Conservation (phyloP, 2,888 invertebrate genomes). For the Himalopsyche anomala region DNA sequence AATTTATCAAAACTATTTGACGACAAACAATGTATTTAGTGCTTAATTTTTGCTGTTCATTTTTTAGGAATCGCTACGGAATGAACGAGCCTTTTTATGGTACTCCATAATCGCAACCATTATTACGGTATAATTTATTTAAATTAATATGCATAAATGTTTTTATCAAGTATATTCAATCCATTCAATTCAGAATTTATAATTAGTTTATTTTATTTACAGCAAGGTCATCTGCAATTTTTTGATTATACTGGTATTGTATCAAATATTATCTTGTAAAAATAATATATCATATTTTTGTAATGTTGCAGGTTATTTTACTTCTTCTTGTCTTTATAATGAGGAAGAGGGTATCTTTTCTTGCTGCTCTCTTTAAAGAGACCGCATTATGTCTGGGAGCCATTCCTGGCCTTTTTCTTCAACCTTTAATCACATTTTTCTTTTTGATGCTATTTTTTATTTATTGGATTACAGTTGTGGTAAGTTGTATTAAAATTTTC, state of each 20-base stretch:
- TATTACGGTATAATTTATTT: slow-evolving; percentile 83
- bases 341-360: slow-evolving; percentile 87
- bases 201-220: slow-evolving; percentile 32
- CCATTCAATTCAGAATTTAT: slow-evolving; percentile 37
- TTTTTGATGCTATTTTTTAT: slow-evolving; percentile 86
- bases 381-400: slow-evolving; percentile 91
- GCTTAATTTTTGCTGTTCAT: slow-evolving; percentile 66
- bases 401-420: slow-evolving; percentile 90
- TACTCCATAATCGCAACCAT: slow-evolving; percentile 91
- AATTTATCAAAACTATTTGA: not conserved
- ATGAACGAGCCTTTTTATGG: slow-evolving; percentile 90
- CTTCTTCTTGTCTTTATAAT: slow-evolving; percentile 85
- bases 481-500: slow-evolving; percentile 72
- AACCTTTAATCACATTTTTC: slow-evolving; percentile 89
- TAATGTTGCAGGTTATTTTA: slow-evolving; percentile 80
- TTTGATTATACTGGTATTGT: not conserved
- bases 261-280: not conserved
- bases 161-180: not conserved
- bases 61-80: slow-evolving; percentile 88
- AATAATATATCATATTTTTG: slow-evolving; percentile 43
- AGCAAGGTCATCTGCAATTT: slow-evolving; percentile 4
- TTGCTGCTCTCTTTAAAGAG: slow-evolving; percentile 91
- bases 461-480: slow-evolving; percentile 91
- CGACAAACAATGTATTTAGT: not conserved
- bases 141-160: not conserved